Percentiles rank a stretch among this genome's conserved stretches.
Conservation (phyloP, 2,113 vertebrate species). For the Eubucco bourcierii region DNA sequence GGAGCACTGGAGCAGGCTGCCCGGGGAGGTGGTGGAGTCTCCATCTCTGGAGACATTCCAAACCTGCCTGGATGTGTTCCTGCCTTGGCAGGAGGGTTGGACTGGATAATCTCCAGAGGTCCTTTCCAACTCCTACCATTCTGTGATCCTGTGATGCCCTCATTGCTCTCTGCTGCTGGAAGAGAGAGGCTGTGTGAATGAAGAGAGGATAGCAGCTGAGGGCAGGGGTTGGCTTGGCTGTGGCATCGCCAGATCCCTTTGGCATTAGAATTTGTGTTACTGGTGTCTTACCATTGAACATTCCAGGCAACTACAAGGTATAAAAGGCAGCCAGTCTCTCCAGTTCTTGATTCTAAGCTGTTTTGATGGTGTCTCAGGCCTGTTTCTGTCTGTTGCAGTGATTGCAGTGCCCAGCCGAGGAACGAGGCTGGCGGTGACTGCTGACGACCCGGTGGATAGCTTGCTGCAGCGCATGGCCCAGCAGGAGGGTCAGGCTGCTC, state of each 20-base stretch:
- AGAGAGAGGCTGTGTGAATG: not conserved
- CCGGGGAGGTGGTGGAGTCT: too few species aligned
- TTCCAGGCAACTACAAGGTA: not conserved
- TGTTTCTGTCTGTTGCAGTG: conserved; percentile 53
- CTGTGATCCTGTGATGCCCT: not conserved
- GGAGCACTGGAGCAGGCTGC: too few species aligned
- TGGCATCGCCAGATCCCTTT: accelerated
- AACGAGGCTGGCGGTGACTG: conserved; percentile 39
- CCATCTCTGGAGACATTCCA: too few species aligned
- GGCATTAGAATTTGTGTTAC: too few species aligned
- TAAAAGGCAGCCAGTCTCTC: not conserved
- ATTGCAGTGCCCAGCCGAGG: conserved; percentile 30
- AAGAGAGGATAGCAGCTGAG: not conserved
- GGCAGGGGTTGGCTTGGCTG: not conserved
- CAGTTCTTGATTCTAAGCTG: not conserved
- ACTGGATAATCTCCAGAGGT: too few species aligned
- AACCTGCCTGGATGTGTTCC: too few species aligned
- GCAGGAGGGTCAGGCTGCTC: conserved; percentile 59
- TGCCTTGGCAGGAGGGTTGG: too few species aligned
- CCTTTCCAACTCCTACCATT: too few species aligned
- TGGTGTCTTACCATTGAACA: accelerated
- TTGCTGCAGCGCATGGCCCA: conserved; percentile 76
- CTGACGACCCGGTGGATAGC: conserved; percentile 72
- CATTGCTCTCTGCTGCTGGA: not conserved
- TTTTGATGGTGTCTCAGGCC: not conserved